Evolutionary conservation across 2,797 vertebrate genomes (phyloP).

Genomic region (Orientallactaga sibirica): DNA sequence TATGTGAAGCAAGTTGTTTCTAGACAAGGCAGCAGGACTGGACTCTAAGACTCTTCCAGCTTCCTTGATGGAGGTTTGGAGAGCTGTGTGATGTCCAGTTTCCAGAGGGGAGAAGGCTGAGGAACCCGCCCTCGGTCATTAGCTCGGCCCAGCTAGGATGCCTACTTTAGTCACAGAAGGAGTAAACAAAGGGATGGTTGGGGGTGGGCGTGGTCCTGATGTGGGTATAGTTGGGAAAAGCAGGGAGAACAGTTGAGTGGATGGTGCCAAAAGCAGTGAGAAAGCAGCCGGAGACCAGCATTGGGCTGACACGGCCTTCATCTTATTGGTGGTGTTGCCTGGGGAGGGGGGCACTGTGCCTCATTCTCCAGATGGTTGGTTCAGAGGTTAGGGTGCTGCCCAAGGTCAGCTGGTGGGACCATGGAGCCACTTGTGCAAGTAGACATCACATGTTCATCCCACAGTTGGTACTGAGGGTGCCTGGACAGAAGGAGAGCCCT

Average conservation of each 20-base stretch:
- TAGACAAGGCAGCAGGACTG: background rate
- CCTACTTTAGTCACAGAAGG: background rate
- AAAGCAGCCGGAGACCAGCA: background rate
- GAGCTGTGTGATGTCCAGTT: background rate
- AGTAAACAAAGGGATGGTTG: too few relatives aligned
- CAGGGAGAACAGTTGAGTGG: background rate
- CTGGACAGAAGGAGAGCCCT: background rate
- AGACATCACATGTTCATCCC: background rate
- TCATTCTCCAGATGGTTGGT: background rate
- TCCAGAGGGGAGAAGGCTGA: background rate
- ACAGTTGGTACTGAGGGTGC: background rate
- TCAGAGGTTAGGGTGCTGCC: background rate
- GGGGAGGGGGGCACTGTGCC: background rate
- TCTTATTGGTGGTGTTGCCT: background rate
- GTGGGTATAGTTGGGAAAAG: background rate
- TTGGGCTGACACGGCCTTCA: fast-evolving
- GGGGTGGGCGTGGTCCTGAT: background rate
- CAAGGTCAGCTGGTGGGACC: background rate
- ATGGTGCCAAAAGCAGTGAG: background rate
- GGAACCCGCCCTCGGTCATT: background rate
- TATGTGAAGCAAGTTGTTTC: background rate
- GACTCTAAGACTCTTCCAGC: background rate
- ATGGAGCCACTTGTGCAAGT: background rate
- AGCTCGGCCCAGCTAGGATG: background rate
- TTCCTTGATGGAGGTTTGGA: background rate